These are phyloP conservation scores for Petrocephalus schoutedeni DNA, from an alignment of 2,797 vertebrate genomes.

Conservation along the genomic window DNA sequence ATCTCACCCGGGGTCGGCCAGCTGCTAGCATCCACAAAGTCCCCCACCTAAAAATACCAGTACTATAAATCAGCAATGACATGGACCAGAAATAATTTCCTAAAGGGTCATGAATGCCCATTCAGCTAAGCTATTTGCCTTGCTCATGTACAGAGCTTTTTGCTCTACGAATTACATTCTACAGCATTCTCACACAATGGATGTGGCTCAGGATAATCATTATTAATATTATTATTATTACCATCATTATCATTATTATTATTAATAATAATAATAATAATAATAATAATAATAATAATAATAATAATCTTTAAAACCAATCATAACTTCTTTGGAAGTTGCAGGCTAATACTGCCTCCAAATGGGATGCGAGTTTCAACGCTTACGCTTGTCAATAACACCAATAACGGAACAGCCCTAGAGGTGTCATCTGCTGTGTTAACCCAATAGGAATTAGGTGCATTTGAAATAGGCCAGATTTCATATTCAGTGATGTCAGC, in stretches of 20 bases:
- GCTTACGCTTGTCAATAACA: background rate
- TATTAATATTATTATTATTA: background rate
- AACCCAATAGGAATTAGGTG: background rate
- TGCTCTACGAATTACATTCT: background rate
- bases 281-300: background rate
- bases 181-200: background rate
- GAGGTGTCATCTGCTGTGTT: background rate
- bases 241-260: no score
- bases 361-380: background rate
- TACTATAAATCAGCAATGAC: background rate
- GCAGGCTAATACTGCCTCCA: background rate
- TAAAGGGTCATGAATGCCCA: background rate
- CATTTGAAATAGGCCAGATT: background rate
- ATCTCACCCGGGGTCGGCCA: conserved; percentile 99
- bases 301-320: background rate
- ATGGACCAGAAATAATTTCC: background rate
- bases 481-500: background rate
- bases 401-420: background rate
- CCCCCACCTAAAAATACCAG: conserved; percentile 74
- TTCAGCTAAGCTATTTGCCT: background rate
- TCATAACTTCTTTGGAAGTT: background rate
- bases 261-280: background rate
- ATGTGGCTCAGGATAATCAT: background rate
- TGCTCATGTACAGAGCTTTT: background rate
- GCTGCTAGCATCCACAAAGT: conserved; percentile 90